Evolutionary conservation across 2,113 vertebrate species (phyloP).

Genomic region (Chloebia gouldiae): DNA sequence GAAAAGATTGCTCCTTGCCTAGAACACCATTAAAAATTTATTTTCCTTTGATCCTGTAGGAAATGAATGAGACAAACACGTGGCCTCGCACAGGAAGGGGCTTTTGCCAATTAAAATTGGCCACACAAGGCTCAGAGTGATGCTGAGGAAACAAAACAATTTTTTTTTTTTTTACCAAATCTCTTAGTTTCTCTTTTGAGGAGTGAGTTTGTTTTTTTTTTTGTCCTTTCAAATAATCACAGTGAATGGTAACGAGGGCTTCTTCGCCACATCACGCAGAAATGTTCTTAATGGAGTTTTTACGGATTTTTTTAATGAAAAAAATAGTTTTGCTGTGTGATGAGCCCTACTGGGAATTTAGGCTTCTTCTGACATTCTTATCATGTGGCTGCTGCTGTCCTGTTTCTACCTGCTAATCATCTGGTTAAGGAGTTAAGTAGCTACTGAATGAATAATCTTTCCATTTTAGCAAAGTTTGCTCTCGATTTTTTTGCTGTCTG

Average conservation of each 20-base stretch:
- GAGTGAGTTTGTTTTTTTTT: accelerated
- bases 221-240: background rate
- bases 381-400: background rate
- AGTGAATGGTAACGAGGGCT: background rate
- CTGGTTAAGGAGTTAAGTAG: background rate
- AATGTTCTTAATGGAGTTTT: background rate
- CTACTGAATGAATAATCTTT: background rate
- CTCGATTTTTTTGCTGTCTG: background rate
- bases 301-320: background rate
- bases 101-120: conserved; percentile 6
- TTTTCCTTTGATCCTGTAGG: conserved; percentile 13
- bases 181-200: background rate
- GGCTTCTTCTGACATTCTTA: background rate
- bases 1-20: conserved; percentile 8
- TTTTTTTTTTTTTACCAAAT: background rate
- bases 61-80: background rate
- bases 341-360: background rate
- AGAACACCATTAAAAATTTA: conserved; percentile 28
- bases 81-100: background rate
- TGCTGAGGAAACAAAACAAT: background rate
- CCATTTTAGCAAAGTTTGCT: background rate
- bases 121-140: background rate
- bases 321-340: background rate
- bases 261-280: background rate
- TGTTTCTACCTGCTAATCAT: background rate